phyloP scores from a whole-genome alignment of 2,113 vertebrate species.

The Mirounga angustirostris region DNA sequence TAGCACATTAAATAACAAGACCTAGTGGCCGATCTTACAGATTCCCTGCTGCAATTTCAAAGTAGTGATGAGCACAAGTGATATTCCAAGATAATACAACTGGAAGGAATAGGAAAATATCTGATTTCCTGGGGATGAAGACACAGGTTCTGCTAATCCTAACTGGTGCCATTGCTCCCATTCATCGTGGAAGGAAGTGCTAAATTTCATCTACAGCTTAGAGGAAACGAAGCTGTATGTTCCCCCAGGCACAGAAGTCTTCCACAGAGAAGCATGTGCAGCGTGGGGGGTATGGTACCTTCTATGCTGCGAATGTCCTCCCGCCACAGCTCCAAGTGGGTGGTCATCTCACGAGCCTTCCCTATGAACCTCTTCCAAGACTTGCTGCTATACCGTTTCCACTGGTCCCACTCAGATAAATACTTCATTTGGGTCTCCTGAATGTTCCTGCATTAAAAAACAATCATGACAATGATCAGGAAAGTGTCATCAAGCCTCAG shows the following conservation, averaged over 20 bases:
- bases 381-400: slow-evolving; percentile 87
- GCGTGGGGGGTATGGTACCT: slow-evolving; percentile 73
- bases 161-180: fast-evolving
- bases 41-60: too few relatives aligned
- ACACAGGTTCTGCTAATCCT: neutral
- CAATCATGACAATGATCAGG: neutral
- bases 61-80: fast-evolving
- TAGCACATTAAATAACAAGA: neutral
- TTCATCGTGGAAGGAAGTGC: neutral
- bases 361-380: slow-evolving; percentile 87
- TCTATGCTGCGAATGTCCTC: slow-evolving; percentile 91
- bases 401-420: slow-evolving; percentile 88
- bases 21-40: neutral
- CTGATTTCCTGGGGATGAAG: neutral
- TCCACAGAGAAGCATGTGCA: fast-evolving
- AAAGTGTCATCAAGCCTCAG: neutral
- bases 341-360: slow-evolving; percentile 83
- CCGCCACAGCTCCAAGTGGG: slow-evolving; percentile 93
- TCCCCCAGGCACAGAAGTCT: too few relatives aligned
- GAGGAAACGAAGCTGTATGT: fast-evolving
- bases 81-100: neutral
- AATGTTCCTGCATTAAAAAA: slow-evolving; percentile 79
- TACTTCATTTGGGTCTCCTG: slow-evolving; percentile 77
- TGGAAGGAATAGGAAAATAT: neutral
- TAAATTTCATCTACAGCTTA: neutral